Conservation (phyloP, 2,888 invertebrate genomes). For the Antheraea yamamai region DNA sequence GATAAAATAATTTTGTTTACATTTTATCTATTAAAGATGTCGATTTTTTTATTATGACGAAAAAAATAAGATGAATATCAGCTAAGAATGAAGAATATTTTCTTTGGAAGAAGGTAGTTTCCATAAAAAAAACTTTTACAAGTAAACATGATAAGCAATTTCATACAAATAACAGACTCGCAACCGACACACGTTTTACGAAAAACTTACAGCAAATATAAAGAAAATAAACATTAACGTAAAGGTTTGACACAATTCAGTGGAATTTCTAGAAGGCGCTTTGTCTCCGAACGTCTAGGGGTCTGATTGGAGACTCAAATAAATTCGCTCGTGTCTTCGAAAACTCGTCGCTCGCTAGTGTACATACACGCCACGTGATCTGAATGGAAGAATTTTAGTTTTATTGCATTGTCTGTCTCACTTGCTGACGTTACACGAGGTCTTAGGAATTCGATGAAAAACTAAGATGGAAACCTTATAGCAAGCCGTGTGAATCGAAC, state of each 20-base stretch:
- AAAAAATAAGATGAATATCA: neutral
- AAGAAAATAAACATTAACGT: conserved; percentile 27
- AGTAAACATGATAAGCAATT: neutral
- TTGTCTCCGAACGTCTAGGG: conserved; percentile 58
- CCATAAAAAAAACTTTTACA: neutral
- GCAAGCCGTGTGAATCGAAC: neutral
- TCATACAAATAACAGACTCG: conserved; percentile 14
- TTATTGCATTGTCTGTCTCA: conserved; percentile 19
- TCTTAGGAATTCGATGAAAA: neutral
- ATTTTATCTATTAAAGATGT: too few species aligned
- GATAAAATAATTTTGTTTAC: too few species aligned
- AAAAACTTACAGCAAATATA: conserved; percentile 15
- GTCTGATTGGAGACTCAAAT: conserved; percentile 75
- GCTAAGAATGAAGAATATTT: neutral
- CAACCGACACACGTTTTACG: conserved; percentile 23
- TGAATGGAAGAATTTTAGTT: conserved; percentile 39
- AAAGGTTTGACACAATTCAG: conserved; percentile 35
- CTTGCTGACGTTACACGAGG: neutral
- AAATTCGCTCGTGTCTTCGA: conserved; percentile 54
- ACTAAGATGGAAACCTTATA: neutral
- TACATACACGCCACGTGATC: conserved; percentile 46
- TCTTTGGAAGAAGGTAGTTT: neutral
- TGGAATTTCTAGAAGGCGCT: conserved; percentile 53
- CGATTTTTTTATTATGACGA: neutral
- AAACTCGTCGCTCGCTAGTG: conserved; percentile 40